These are phyloP conservation scores for Drosophila anomelani DNA, from an alignment of 2,888 invertebrate genomes.

Conservation along the genomic window DNA sequence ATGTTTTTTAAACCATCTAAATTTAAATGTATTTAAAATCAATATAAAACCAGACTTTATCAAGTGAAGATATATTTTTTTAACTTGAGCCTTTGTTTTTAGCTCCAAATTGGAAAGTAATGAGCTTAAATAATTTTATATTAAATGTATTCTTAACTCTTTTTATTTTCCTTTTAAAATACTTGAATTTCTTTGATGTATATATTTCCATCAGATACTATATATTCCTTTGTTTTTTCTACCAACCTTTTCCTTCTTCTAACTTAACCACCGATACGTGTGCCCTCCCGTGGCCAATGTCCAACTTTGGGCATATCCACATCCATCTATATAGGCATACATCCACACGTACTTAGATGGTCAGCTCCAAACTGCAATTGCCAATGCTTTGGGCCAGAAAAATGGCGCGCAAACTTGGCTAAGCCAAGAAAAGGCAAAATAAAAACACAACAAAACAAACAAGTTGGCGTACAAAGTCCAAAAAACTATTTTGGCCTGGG, in stretches of 20 bases:
- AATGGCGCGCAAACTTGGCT: conserved; percentile 54
- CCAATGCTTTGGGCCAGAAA: conserved; percentile 22
- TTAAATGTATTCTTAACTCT: no score
- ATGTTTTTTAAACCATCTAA: no score
- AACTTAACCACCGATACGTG: not conserved
- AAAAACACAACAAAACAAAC: conserved; percentile 22
- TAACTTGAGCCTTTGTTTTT: no score
- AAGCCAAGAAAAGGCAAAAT: not conserved
- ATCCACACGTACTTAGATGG: conserved; percentile 27
- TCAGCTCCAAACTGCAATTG: conserved; percentile 15
- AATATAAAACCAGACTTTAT: no score
- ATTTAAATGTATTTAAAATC: no score
- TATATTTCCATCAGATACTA: no score
- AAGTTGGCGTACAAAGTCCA: conserved; percentile 58
- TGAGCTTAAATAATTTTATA: no score
- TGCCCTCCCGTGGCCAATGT: conserved; percentile 28
- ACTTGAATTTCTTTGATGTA: not conserved
- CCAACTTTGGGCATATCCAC: conserved; percentile 22
- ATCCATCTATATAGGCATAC: not conserved
- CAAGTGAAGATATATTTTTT: no score
- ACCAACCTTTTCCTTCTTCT: not conserved
- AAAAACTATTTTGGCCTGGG: conserved; percentile 48
- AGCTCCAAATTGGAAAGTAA: no score
- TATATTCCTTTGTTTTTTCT: no score
- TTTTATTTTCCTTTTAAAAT: not conserved